Evolutionary conservation across 2,113 vertebrate genomes (phyloP).

Genomic region (Girardinichthys multiradiatus): DNA sequence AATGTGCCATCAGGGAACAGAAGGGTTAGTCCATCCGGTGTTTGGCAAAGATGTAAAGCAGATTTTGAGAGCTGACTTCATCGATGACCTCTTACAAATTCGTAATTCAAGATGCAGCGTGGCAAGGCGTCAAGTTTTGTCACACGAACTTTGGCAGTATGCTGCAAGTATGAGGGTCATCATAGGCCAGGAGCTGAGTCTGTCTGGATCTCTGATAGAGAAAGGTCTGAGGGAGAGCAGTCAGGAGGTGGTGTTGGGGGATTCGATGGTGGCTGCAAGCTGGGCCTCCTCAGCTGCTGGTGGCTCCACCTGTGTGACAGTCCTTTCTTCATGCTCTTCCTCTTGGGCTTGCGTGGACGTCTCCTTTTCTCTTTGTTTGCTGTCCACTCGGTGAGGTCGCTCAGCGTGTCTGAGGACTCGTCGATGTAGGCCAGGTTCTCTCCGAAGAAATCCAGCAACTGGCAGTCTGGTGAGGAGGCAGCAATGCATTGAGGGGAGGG

Average conservation of each 20-base stretch:
- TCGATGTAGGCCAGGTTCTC: conserved; percentile 91
- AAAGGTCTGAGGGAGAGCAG: conserved; percentile 38
- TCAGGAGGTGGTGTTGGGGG: conserved; percentile 78
- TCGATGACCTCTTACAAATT: not conserved
- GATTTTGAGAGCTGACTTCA: conserved; percentile 9
- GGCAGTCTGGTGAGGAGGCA: conserved; percentile 53
- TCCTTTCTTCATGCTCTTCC: conserved; percentile 71
- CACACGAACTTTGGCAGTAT: not conserved
- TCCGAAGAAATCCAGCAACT: conserved; percentile 85
- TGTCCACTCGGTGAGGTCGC: conserved; percentile 71
- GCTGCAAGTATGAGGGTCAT: conserved; percentile 3
- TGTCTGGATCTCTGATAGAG: conserved; percentile 12
- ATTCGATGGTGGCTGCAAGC: conserved; percentile 73
- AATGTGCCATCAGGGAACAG: not conserved
- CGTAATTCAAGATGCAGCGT: not conserved
- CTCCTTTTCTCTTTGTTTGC: conserved; percentile 38
- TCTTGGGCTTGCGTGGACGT: conserved; percentile 68
- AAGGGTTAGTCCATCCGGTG: not conserved
- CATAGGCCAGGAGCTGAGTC: conserved; percentile 40
- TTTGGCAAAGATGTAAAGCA: not conserved
- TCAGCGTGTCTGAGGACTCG: conserved; percentile 88
- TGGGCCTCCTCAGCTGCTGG: conserved; percentile 42
- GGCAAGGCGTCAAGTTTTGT: not conserved
- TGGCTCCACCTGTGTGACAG: conserved; percentile 51
- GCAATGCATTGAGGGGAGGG: conserved; percentile 35